These are phyloP conservation scores for Polydrusus cervinus DNA, from an alignment of 2,888 invertebrate species.

Conservation along the genomic window DNA sequence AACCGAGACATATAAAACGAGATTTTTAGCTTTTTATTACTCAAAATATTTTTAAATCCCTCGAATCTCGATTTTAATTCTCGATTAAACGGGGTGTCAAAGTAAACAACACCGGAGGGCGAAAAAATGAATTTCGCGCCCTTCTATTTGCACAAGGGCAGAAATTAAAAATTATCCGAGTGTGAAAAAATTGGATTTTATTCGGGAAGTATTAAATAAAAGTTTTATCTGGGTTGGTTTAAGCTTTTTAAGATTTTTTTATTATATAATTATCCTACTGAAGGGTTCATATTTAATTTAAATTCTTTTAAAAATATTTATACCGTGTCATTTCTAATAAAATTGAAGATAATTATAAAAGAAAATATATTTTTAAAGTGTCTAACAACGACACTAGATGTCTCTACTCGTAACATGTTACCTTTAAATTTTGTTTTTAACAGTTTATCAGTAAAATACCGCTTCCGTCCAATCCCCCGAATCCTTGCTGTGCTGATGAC, in stretches of 20 bases:
- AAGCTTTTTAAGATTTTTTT: constrained; percentile 28
- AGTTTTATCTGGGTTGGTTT: constrained; percentile 39
- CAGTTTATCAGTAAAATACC: no score
- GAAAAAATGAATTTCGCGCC: constrained; percentile 55
- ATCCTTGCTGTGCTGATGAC: no score
- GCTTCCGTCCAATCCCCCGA: no score
- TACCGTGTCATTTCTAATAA: no score
- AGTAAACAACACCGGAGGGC: constrained; percentile 49
- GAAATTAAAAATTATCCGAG: constrained; percentile 52
- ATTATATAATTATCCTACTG: constrained; percentile 13
- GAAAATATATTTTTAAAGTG: no score
- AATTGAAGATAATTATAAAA: no score
- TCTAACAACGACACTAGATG: no score
- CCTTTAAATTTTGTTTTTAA: no score
- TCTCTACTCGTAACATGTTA: no score
- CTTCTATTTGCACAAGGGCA: constrained; percentile 54
- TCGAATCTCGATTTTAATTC: constrained; percentile 45
- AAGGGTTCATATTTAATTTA: constrained; percentile 1
- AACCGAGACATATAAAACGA: neutral
- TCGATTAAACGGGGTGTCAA: constrained; percentile 41
- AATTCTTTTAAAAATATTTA: neutral
- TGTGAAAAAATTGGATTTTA: constrained; percentile 53
- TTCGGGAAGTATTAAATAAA: constrained; percentile 48
- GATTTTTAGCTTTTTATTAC: neutral
- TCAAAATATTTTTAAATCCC: constrained; percentile 23